These are phyloP conservation scores for Caenorhabditis sp. DNA, from an alignment of 2,888 invertebrate genomes.

Conservation along the genomic window DNA sequence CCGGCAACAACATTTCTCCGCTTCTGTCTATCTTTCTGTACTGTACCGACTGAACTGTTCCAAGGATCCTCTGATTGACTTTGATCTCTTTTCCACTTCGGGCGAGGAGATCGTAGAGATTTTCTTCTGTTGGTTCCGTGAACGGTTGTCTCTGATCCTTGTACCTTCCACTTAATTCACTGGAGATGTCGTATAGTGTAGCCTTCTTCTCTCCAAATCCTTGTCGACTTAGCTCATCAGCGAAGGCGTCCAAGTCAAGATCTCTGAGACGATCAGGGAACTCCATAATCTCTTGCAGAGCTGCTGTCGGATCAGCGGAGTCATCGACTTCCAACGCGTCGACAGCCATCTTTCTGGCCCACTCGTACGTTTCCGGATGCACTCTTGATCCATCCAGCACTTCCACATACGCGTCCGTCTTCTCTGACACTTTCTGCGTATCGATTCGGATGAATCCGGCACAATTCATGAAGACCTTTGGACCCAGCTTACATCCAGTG, in stretches of 20 bases:
- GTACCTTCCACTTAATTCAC: constrained; percentile 92
- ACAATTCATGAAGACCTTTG: constrained; percentile 98
- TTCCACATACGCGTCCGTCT: constrained; percentile 85
- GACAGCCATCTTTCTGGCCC: constrained; percentile 99
- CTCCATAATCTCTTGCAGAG: constrained; percentile 96
- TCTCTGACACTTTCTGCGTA: constrained; percentile 88
- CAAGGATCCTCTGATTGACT: constrained; percentile 50
- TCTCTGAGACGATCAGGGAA: constrained; percentile 89
- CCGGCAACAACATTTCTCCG: constrained; percentile 27
- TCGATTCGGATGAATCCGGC: constrained; percentile 99
- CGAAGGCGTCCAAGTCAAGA: constrained; percentile 97
- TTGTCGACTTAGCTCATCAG: constrained; percentile 95
- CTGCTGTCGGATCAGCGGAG: constrained; percentile 89
- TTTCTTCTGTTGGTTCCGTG: constrained; percentile 37
- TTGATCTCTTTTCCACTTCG: constrained; percentile 57
- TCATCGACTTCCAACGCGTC: constrained; percentile 93
- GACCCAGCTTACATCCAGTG: constrained; percentile 96
- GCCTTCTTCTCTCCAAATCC: constrained; percentile 88
- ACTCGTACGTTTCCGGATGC: constrained; percentile 99
- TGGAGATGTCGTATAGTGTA: constrained; percentile 96
- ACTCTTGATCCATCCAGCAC: constrained; percentile 95
- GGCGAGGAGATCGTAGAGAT: constrained; percentile 46
- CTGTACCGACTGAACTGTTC: constrained; percentile 64
- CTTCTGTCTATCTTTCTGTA: constrained; percentile 47
- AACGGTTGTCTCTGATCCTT: constrained; percentile 79